Base-by-base conservation (phyloP, 2,113 vertebrate genomes). In the Gasterosteus nipponicus region DNA sequence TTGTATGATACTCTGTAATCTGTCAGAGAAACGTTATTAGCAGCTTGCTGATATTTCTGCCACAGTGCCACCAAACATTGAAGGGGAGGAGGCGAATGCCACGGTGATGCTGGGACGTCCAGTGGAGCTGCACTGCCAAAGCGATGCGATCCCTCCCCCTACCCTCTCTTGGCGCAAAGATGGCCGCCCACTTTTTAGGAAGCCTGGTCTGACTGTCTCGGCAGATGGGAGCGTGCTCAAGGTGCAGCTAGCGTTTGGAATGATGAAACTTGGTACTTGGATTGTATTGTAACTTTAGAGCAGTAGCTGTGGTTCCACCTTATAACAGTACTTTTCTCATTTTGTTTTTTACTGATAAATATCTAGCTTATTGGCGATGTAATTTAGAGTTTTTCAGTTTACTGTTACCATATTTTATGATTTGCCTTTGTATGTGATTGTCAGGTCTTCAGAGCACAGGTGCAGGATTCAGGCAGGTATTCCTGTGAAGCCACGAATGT, bases 401-500 rank as follows among this genome's bases (percentile, higher is more conserved):
- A 3, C 41, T 59, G 35, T 67, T 39, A 16, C 2, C 10, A 0
- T 49, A 19, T 51, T 1, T 58, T 1, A 38, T 42, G 16, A 51
- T 74, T 22, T 72, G 4, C 60, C 14, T 54, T 0, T 73, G 18
- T 56, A 67, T 80, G 47, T 65, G 3, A 39, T 58, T 70, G 85
- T 57, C 82, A 99, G 98, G 91, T 99, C 63, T 89, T 94, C 70
- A 94, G 91, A 83, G 94, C 94, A 77, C 96, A 98, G 65, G 92
- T 97, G 73, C 96, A 96, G 86, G 98, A 99, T 42, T 86, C 95
- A 0, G 98, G 97, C 69, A 95, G 97, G 42, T 99, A 99, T 66
- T 97, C 97, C 26, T 99, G 98, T 0, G 96, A 98, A 85, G 98
- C 98, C 0, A 96, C 95, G 19, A 99, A 99, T 53, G 75, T 98